Percentiles rank a stretch among this genome's conserved stretches.
These are phyloP conservation scores for Haliclona indistincta DNA, from an alignment of 37 sponge, comb jelly and placozoan genomes.

Conservation along the genomic window DNA sequence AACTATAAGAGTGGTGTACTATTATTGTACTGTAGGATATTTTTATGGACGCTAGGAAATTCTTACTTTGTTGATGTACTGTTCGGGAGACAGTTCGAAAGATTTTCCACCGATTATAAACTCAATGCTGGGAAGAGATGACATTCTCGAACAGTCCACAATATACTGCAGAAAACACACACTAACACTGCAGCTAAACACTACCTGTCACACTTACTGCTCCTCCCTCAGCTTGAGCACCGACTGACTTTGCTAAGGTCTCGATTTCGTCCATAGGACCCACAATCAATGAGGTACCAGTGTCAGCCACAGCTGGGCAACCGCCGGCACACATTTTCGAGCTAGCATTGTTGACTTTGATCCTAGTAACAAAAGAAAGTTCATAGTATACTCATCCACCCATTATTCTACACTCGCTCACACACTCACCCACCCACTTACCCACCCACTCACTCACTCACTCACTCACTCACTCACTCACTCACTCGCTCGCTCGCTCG, in stretches of 20 bases:
- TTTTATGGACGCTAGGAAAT: no score
- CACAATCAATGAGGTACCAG: constrained; percentile 94
- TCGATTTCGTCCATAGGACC: constrained; percentile 77
- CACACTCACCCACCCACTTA: no score
- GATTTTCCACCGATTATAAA: constrained; percentile 57
- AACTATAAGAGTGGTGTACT: no score
- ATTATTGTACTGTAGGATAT: no score
- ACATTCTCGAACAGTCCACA: constrained; percentile 60
- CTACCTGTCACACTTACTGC: background rate
- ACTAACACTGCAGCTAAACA: background rate
- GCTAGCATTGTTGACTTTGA: background rate
- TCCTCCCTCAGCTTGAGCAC: constrained; percentile 35
- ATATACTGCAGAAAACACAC: constrained; percentile 38
- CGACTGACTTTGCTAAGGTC: constrained; percentile 61
- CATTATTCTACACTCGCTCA: background rate
- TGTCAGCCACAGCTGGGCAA: constrained; percentile 95
- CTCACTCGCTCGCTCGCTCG: no score
- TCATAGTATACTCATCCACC: background rate
- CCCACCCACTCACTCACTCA: no score
- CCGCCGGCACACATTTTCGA: constrained; percentile 43
- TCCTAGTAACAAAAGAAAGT: no score
- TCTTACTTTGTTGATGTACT: constrained; percentile 61
- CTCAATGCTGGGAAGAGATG: constrained; percentile 63
- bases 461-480: no score
- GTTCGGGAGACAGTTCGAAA: constrained; percentile 50